These are phyloP conservation scores for Brachystomella parvula DNA, from an alignment of 1,140 invertebrate genomes.

Conservation along the genomic window DNA sequence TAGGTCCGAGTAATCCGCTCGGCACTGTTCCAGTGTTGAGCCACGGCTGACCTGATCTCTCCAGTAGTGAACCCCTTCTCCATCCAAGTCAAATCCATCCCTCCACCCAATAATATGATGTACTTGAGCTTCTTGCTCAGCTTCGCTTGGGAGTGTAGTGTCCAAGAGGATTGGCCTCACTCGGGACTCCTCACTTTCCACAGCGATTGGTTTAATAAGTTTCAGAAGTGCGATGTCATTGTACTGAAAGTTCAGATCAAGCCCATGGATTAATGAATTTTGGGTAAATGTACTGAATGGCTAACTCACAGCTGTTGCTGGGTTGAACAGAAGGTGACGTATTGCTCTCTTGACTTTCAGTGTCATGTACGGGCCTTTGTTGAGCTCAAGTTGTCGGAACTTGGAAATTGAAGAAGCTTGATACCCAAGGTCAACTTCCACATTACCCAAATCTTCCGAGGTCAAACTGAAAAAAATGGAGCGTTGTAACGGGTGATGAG, in stretches of 20 bases:
- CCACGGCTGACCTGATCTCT: slow-evolving; percentile 19
- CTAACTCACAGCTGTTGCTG: neutral
- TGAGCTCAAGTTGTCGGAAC: slow-evolving; percentile 7
- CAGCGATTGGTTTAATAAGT: slow-evolving; percentile 62
- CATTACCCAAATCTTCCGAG: slow-evolving; percentile 23
- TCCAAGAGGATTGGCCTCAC: too few species aligned
- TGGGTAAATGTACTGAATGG: neutral
- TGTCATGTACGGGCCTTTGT: slow-evolving; percentile 17
- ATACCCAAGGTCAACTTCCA: slow-evolving; percentile 27
- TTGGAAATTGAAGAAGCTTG: neutral
- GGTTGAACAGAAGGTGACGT: slow-evolving; percentile 27
- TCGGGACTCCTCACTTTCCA: too few species aligned
- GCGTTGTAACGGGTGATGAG: too few species aligned
- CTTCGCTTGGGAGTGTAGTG: slow-evolving; percentile 61
- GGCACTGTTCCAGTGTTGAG: slow-evolving; percentile 14
- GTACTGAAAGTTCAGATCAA: slow-evolving; percentile 51
- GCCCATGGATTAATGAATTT: neutral
- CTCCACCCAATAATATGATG: slow-evolving; percentile 29
- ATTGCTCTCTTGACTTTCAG: slow-evolving; percentile 26
- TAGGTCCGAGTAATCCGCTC: slow-evolving; percentile 16
- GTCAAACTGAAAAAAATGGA: slow-evolving; percentile 10
- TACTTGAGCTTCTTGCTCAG: slow-evolving; percentile 17
- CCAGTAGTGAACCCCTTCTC: slow-evolving; percentile 4
- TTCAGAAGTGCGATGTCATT: slow-evolving; percentile 81
- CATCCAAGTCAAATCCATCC: neutral